Conservation (phyloP, 2,888 invertebrate genomes). For the Mythimna loreyi region DNA sequence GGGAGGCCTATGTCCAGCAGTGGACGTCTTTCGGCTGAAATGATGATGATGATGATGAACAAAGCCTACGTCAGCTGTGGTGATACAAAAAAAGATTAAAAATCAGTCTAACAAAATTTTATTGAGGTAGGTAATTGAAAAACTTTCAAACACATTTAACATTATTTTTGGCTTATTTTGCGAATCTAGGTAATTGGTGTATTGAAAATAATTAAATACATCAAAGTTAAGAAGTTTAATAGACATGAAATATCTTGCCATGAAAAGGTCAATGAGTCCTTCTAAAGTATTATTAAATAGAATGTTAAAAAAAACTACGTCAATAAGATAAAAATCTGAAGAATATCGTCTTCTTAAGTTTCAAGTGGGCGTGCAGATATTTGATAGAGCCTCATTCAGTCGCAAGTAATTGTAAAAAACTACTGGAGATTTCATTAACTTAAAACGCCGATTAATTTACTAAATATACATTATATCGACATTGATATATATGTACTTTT, state of each 20-base stretch:
- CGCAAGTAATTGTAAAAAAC: too few species aligned
- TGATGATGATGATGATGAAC: too few species aligned
- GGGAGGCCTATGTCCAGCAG: too few species aligned
- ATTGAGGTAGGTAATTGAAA: fast-evolving
- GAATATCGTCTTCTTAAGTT: neutral
- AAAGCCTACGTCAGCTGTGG: neutral
- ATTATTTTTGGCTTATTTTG: neutral
- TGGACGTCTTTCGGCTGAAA: too few species aligned
- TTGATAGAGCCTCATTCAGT: too few species aligned
- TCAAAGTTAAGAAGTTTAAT: neutral
- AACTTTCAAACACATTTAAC: neutral
- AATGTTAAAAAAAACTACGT: neutral
- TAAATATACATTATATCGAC: too few species aligned
- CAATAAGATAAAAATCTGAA: neutral
- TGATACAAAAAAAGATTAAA: neutral
- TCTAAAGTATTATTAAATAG: neutral
- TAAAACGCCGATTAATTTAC: too few species aligned
- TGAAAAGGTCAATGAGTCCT: conserved; percentile 2
- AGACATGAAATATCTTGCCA: neutral
- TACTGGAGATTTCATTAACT: too few species aligned
- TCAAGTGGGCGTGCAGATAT: too few species aligned
- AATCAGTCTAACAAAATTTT: neutral
- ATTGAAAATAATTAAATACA: conserved; percentile 1
- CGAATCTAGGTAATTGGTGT: neutral
- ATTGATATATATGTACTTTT: too few species aligned